Conservation (phyloP, 2,797 vertebrate species). For the Sebastes glaucus region DNA sequence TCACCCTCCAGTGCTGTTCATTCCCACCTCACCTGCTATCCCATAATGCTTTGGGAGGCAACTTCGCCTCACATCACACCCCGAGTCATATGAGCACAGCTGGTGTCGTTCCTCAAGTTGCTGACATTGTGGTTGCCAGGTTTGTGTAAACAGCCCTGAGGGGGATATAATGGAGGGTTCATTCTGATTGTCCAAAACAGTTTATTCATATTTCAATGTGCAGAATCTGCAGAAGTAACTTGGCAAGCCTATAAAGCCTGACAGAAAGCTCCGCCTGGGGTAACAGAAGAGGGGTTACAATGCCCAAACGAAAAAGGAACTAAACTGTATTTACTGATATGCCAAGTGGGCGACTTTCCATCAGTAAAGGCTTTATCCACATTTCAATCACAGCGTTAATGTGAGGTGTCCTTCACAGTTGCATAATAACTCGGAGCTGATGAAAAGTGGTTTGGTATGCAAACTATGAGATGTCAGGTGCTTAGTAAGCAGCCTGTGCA, state of each 20-base stretch:
- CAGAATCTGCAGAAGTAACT: neutral
- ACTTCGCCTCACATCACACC: neutral
- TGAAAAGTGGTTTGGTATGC: constrained; percentile 7
- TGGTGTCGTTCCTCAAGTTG: neutral
- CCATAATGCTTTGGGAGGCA: neutral
- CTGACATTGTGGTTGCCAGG: neutral
- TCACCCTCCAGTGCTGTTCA: neutral
- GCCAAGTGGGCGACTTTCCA: neutral
- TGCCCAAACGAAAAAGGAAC: neutral
- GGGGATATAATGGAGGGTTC: neutral
- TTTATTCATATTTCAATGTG: neutral
- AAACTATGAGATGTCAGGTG: constrained; percentile 24
- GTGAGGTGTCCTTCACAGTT: neutral
- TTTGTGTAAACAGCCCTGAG: neutral
- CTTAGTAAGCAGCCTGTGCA: neutral
- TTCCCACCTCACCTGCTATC: neutral
- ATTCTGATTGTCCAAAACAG: neutral
- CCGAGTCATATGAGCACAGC: neutral
- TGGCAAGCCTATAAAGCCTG: neutral
- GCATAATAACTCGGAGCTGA: neutral
- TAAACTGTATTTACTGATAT: neutral
- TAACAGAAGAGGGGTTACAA: neutral
- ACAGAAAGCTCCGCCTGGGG: neutral
- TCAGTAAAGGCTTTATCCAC: neutral
- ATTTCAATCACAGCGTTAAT: neutral